These are phyloP conservation scores for Rhabdornis inornatus DNA, from an alignment of 2,113 vertebrate genomes.

Conservation along the genomic window DNA sequence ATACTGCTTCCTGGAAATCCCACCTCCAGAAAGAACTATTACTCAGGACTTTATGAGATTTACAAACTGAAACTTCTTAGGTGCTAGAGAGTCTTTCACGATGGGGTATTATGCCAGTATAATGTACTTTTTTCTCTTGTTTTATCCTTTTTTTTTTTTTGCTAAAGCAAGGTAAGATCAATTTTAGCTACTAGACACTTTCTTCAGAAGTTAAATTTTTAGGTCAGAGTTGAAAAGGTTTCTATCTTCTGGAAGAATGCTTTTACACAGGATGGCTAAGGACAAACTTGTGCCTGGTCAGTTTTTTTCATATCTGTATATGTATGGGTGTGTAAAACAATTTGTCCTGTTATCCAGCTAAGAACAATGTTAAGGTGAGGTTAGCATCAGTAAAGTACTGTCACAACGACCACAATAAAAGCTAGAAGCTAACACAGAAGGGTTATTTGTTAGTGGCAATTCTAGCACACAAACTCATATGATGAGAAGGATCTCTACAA, in stretches of 20 bases:
- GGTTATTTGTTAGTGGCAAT: slow-evolving; percentile 69
- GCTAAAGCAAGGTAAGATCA: not conserved
- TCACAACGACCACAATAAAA: slow-evolving; percentile 29
- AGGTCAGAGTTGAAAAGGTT: not conserved
- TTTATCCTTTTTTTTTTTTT: no score
- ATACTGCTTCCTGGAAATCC: not conserved
- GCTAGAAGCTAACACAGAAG: slow-evolving; percentile 46
- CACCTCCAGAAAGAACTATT: not conserved
- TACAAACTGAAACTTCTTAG: not conserved
- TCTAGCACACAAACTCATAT: slow-evolving; percentile 10
- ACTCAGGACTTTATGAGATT: not conserved
- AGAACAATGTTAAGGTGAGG: not conserved
- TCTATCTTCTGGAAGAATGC: not conserved
- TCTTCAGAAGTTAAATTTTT: not conserved
- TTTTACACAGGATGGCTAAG: not conserved
- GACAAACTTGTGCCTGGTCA: not conserved
- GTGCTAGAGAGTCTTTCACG: not conserved
- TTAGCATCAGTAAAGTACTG: slow-evolving; percentile 56
- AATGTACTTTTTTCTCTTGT: accelerated
- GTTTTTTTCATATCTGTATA: not conserved
- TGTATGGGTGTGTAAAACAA: not conserved
- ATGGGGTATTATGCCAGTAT: not conserved
- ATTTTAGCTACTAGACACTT: not conserved
- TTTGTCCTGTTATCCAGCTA: not conserved
- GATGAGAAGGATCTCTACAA: not conserved